Conservation (phyloP, 2,113 vertebrate species). For the Corynorhinus townsendii region DNA sequence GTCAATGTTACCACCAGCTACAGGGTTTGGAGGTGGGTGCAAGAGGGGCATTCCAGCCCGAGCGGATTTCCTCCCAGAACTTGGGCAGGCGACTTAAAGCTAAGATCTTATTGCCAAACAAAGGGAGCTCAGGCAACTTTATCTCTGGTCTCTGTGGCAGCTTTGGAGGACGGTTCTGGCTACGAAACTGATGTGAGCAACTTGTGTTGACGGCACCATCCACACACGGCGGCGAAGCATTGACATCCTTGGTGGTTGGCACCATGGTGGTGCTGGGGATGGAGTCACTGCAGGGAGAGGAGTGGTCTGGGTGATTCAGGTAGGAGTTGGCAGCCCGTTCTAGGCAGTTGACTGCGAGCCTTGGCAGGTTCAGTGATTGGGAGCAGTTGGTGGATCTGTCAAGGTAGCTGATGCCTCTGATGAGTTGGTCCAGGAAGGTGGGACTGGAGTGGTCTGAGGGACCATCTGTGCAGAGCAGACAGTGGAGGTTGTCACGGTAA, state of each 20-base stretch:
- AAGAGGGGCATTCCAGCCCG: background rate
- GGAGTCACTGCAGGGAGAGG: background rate
- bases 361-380: background rate
- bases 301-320: background rate
- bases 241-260: accelerated
- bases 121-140: constrained; percentile 48
- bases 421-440: constrained; percentile 64
- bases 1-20: constrained; percentile 51
- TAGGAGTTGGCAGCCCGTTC: background rate
- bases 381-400: constrained; percentile 38
- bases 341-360: constrained; percentile 5
- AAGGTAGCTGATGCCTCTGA: constrained; percentile 63
- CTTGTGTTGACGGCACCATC: background rate
- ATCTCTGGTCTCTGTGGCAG: background rate
- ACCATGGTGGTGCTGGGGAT: background rate
- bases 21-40: constrained; percentile 36
- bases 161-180: background rate
- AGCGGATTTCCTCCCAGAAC: constrained; percentile 62
- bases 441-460: background rate
- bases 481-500: background rate
- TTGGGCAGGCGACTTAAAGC: constrained; percentile 53
- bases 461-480: constrained; percentile 3
- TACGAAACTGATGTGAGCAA: accelerated
- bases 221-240: background rate
- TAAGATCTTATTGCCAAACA: constrained; percentile 38